A percentile compares a stretch with the other conserved stretches of the same genome.
Conservation (phyloP, 2,888 invertebrate species). For the Eupithecia abbreviata region DNA sequence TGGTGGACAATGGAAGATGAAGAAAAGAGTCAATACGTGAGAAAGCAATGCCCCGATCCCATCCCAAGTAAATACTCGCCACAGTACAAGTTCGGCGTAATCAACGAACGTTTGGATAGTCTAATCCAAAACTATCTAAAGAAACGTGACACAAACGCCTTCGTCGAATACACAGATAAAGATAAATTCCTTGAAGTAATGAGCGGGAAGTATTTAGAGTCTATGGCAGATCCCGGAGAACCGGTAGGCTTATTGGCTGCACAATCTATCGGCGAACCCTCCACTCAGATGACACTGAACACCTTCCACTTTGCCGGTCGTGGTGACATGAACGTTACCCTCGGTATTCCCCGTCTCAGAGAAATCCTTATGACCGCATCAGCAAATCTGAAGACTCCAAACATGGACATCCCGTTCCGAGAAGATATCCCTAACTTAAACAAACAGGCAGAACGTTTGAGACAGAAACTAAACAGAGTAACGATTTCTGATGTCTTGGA, state of each 20-base stretch:
- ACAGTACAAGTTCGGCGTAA: conserved; percentile 90
- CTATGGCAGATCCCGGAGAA: conserved; percentile 95
- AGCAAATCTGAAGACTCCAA: conserved; percentile 96
- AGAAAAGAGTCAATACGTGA: conserved; percentile 81
- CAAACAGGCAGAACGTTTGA: conserved; percentile 87
- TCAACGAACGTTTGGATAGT: conserved; percentile 91
- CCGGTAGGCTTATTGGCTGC: conserved; percentile 98
- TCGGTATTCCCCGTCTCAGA: conserved; percentile 98
- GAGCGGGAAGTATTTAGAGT: conserved; percentile 89
- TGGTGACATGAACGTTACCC: conserved; percentile 99
- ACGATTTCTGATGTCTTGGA: conserved; percentile 91
- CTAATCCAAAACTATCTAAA: conserved; percentile 86
- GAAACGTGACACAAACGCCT: conserved; percentile 64
- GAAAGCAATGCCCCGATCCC: conserved; percentile 89
- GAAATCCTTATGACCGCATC: conserved; percentile 99
- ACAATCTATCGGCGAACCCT: conserved; percentile 99
- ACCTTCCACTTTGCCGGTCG: conserved; percentile 99
- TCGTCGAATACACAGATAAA: conserved; percentile 65
- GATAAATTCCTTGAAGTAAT: conserved; percentile 87
- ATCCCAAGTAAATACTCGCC: conserved; percentile 87
- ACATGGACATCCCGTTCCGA: conserved; percentile 95
- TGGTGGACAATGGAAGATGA: conserved; percentile 87
- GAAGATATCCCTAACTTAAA: conserved; percentile 71
- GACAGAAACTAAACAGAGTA: conserved; percentile 90
- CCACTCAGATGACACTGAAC: conserved; percentile 99